Evolutionary conservation across 2,113 vertebrate species (phyloP), one percentile per base, ranked within the genome.

Genomic region (Salvelinus alpinus): DNA sequence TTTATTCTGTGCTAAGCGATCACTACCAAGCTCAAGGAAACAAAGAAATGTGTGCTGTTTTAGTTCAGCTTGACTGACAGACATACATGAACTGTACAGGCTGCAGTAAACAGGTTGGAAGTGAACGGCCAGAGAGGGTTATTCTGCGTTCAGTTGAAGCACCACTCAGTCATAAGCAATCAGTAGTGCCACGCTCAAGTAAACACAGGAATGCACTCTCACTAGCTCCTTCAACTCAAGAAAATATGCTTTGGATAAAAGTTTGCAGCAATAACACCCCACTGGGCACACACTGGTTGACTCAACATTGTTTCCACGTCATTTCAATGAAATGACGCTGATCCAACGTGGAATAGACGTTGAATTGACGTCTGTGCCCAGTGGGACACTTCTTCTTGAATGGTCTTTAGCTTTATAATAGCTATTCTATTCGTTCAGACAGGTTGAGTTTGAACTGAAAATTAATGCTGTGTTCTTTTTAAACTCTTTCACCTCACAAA

Each of bases 401-500:
- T 1, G 51, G 66, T 48, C 29, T 34, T 44, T 82, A 51, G 72
- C 54, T 82, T 78, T 29, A 51, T 20, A 16, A 48, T 59, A 54
- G 54, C 62, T 70, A 22, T 38, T 77, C 27, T 70, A 27, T 38
- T 77, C 44, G 73, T 65, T 20, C 59, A 72, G 80, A 72, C 72
- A 62, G 67, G 73, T 24, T 60, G 27, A 57, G 54, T 81, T 82
- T 60, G 6, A 22, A n/a, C 59, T 51, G 29, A 75, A 14, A 67
- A 76, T 82, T 44, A 76, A 69, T 70, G 34, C 25, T 27, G 67
- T 44, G 27, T 80, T 76, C 64, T 59, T 44, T 81, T 76, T 60
- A 73, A 44, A n/a, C 38, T 44, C 34, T 34, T 71, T 83, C 77
- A 79, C 74, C 78, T 79, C 70, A 68, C 70, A 73, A 73, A 70